Evolutionary conservation across 2,797 vertebrate species (phyloP).

Genomic region (Sebastes kiyomatsui): DNA sequence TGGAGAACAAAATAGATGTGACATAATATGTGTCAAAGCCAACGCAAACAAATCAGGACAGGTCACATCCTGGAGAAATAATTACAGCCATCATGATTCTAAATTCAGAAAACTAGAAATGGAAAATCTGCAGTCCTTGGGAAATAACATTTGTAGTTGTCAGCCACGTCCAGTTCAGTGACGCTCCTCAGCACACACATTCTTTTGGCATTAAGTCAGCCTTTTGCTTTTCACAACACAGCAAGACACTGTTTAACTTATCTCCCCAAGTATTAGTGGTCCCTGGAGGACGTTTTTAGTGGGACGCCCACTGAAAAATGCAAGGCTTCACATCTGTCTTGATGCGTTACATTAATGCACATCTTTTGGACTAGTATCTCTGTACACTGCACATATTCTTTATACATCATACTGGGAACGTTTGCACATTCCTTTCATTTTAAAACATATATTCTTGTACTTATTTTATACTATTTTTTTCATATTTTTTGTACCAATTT

Average conservation of each 20-base stretch:
- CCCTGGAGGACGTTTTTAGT: no score
- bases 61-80: background rate
- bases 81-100: background rate
- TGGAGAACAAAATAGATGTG: background rate
- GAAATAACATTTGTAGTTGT: background rate
- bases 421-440: background rate
- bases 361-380: background rate
- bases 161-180: background rate
- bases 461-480: background rate
- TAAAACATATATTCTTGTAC: background rate
- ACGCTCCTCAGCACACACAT: slow-evolving; percentile 6
- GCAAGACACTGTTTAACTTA: background rate
- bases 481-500: background rate
- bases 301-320: no score
- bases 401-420: background rate
- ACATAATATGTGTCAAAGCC: background rate
- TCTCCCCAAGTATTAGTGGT: background rate
- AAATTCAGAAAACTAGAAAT: background rate
- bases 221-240: slow-evolving; percentile 5
- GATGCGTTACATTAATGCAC: background rate
- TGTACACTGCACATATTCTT: background rate
- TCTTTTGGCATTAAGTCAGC: slow-evolving; percentile 33
- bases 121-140: background rate
- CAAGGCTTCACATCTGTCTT: background rate
- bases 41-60: background rate